Evolutionary conservation across 1,140 invertebrate genomes (phyloP).

Genomic region (Drosophila burlai): DNA sequence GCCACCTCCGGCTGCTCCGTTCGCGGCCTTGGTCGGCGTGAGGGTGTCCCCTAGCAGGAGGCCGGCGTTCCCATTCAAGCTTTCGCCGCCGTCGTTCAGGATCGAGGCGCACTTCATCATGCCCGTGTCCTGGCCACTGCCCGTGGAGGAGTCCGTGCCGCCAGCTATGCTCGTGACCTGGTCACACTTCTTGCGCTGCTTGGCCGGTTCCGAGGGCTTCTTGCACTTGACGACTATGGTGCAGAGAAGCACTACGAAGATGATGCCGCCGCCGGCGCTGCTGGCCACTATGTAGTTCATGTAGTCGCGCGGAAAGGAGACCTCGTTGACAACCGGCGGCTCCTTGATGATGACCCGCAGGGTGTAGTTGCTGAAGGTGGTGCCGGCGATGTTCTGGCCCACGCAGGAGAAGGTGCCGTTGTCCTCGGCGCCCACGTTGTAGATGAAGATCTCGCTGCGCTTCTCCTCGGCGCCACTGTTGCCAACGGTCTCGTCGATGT

Average conservation of each 20-base stretch:
- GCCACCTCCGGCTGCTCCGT: slow-evolving; percentile 56
- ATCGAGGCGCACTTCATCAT: slow-evolving; percentile 84
- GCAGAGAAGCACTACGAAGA: slow-evolving; percentile 88
- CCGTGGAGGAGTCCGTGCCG: slow-evolving; percentile 73
- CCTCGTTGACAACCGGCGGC: slow-evolving; percentile 88
- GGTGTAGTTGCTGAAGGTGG: slow-evolving; percentile 91
- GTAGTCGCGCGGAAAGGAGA: slow-evolving; percentile 89
- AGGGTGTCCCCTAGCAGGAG: slow-evolving; percentile 63
- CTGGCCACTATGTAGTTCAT: slow-evolving; percentile 87
- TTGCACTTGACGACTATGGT: slow-evolving; percentile 88
- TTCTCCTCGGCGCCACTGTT: slow-evolving; percentile 89
- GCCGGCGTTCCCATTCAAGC: slow-evolving; percentile 64
- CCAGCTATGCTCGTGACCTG: slow-evolving; percentile 76
- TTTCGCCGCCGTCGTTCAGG: slow-evolving; percentile 71
- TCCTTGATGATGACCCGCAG: slow-evolving; percentile 90
- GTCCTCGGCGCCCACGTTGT: slow-evolving; percentile 90
- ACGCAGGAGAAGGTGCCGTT: slow-evolving; percentile 93
- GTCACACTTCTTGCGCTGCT: slow-evolving; percentile 86
- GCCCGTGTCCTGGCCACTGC: slow-evolving; percentile 64
- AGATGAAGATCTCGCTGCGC: slow-evolving; percentile 91
- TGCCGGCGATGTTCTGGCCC: slow-evolving; percentile 93
- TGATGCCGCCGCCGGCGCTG: slow-evolving; percentile 87
- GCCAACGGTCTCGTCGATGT: slow-evolving; percentile 88
- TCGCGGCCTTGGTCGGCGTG: slow-evolving; percentile 73
- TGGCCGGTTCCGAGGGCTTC: slow-evolving; percentile 86